A percentile compares a stretch with the other conserved stretches of the same genome.
These are phyloP conservation scores for Nylanderia fulva DNA, from an alignment of 1,140 invertebrate species.

Conservation along the genomic window DNA sequence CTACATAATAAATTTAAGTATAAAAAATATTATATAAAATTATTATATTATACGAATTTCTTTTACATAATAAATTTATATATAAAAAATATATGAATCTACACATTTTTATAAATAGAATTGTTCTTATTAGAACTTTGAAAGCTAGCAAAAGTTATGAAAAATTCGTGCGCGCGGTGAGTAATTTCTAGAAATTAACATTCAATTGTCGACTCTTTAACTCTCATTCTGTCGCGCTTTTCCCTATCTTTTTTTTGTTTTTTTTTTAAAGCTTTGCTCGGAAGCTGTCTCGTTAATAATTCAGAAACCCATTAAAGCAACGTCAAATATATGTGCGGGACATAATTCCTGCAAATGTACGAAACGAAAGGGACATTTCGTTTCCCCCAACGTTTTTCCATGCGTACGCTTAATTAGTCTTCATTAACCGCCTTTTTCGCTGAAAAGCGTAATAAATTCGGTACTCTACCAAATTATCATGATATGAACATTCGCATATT, in stretches of 20 bases:
- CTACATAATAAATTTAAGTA: too few relatives aligned
- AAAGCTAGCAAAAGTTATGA: conserved; percentile 7
- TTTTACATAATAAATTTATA: too few relatives aligned
- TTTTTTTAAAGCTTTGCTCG: conserved; percentile 26
- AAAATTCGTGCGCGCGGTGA: conserved; percentile 4
- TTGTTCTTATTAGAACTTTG: too few relatives aligned
- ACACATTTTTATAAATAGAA: too few relatives aligned
- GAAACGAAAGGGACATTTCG: conserved; percentile 38
- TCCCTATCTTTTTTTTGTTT: too few relatives aligned
- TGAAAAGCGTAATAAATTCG: conserved; percentile 39
- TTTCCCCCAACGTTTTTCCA: conserved; percentile 24
- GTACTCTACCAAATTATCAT: conserved; percentile 41
- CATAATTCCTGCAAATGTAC: conserved; percentile 41
- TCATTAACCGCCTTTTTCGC: conserved; percentile 28
- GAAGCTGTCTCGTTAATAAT: conserved; percentile 47
- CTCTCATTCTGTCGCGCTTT: background rate
- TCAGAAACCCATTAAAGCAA: conserved; percentile 42
- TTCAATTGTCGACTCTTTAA: conserved; percentile 43
- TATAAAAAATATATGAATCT: too few relatives aligned
- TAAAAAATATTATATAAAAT: too few relatives aligned
- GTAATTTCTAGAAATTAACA: conserved; percentile 13
- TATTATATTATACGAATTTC: too few relatives aligned
- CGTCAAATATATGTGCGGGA: background rate
- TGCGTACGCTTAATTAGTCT: conserved; percentile 45
- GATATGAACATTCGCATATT: background rate